phyloP scores from a whole-genome alignment of 2,888 invertebrate species.

The Congeria kusceri region DNA sequence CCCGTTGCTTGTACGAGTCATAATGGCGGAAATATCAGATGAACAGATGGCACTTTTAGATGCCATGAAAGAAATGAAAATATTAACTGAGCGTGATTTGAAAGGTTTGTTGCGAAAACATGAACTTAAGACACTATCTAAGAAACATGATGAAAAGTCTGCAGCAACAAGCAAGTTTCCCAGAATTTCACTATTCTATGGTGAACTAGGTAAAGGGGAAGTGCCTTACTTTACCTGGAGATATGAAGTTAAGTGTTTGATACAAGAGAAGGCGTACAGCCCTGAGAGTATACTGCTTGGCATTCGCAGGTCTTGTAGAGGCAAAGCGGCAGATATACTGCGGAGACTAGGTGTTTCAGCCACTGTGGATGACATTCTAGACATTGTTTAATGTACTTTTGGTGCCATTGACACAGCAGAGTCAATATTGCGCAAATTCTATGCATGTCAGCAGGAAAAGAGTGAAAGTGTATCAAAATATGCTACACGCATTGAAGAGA shows the following conservation, averaged over 20 bases:
- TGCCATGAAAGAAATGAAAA: too few relatives aligned
- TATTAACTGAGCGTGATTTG: too few relatives aligned
- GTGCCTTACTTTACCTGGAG: background rate
- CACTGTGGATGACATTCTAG: background rate
- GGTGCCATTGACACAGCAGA: slow-evolving; percentile 21
- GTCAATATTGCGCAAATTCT: slow-evolving; percentile 17
- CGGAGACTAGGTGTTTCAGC: slow-evolving; percentile 12
- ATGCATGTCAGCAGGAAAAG: slow-evolving; percentile 19
- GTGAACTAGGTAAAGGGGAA: slow-evolving; percentile 31
- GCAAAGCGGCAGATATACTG: slow-evolving; percentile 22
- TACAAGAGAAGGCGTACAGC: background rate
- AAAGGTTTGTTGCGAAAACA: too few relatives aligned
- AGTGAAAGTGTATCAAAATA: background rate
- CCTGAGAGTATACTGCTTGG: slow-evolving; percentile 9
- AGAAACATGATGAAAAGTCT: too few relatives aligned
- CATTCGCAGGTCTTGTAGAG: slow-evolving; percentile 16
- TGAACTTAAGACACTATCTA: too few relatives aligned
- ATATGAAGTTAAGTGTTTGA: too few relatives aligned
- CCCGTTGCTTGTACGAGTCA: too few relatives aligned
- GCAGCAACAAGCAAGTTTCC: too few relatives aligned
- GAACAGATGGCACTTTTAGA: too few relatives aligned
- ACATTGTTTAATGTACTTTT: slow-evolving; percentile 18
- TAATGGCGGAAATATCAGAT: too few relatives aligned
- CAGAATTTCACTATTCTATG: too few relatives aligned
- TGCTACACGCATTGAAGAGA: background rate